These are phyloP conservation scores for Plecotus auritus DNA, from an alignment of 2,113 vertebrate genomes.

Conservation along the genomic window DNA sequence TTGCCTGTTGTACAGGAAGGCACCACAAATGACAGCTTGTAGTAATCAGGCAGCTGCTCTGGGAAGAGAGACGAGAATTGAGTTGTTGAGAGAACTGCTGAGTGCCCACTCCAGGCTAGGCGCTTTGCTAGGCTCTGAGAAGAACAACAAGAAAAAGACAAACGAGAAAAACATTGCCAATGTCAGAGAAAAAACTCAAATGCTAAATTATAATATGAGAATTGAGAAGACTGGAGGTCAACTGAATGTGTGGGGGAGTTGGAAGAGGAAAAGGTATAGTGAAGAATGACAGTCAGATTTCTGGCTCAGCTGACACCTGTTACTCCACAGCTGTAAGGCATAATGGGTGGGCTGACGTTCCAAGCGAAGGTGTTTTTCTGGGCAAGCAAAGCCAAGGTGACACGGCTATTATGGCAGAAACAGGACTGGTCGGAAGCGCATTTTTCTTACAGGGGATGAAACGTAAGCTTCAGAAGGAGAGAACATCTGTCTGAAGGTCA, in stretches of 20 bases:
- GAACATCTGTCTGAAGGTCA: background rate
- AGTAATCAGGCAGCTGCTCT: background rate
- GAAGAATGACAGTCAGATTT: background rate
- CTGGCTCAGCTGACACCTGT: background rate
- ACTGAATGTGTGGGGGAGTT: rapidly evolving
- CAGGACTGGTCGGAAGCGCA: background rate
- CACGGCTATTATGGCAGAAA: background rate
- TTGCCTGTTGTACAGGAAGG: background rate
- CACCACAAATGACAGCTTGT: too few relatives aligned
- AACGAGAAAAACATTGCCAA: background rate
- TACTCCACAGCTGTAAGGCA: background rate
- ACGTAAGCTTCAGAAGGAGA: background rate
- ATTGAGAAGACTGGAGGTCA: background rate
- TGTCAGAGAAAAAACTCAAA: background rate
- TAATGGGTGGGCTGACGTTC: background rate
- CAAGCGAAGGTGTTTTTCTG: background rate
- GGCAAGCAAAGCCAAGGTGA: background rate
- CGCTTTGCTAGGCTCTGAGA: background rate
- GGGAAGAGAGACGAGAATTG: background rate
- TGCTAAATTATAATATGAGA: background rate
- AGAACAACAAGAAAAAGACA: background rate
- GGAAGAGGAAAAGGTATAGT: background rate
- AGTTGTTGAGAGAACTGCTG: background rate
- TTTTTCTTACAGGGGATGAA: background rate
- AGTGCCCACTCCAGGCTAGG: background rate